Conservation (phyloP, 2,797 vertebrate species). For the Gambelia wislizenii region DNA sequence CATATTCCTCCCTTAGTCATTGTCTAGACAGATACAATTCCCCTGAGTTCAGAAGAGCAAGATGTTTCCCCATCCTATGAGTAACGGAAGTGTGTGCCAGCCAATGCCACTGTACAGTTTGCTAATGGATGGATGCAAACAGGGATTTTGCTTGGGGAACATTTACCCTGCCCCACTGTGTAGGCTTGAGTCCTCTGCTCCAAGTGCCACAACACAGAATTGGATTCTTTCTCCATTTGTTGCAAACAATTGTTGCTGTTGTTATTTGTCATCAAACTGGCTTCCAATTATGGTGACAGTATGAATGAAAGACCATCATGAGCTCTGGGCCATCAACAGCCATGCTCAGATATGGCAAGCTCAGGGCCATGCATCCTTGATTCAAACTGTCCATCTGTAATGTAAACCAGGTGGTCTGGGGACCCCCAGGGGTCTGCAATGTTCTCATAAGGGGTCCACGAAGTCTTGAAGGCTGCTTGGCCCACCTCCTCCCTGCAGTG, state of each 20-base stretch:
- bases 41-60: not conserved
- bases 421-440: too few relatives aligned
- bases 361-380: too few relatives aligned
- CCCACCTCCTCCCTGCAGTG: too few relatives aligned
- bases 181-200: not conserved
- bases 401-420: too few relatives aligned
- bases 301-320: too few relatives aligned
- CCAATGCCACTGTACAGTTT: not conserved
- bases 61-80: constrained; percentile 59
- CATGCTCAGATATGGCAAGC: too few relatives aligned
- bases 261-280: too few relatives aligned
- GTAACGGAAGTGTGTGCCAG: constrained; percentile 9
- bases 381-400: too few relatives aligned
- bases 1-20: constrained; percentile 58
- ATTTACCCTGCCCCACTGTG: not conserved
- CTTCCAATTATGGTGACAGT: too few relatives aligned
- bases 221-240: not conserved
- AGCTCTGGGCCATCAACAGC: too few relatives aligned
- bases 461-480: too few relatives aligned
- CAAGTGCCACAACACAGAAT: not conserved
- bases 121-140: not conserved
- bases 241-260: not conserved
- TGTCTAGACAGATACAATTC: constrained; percentile 58
- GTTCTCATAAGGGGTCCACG: too few relatives aligned
- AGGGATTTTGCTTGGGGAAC: not conserved